Conservation (phyloP, 2,797 vertebrate species). For the Garrulus glandarius region DNA sequence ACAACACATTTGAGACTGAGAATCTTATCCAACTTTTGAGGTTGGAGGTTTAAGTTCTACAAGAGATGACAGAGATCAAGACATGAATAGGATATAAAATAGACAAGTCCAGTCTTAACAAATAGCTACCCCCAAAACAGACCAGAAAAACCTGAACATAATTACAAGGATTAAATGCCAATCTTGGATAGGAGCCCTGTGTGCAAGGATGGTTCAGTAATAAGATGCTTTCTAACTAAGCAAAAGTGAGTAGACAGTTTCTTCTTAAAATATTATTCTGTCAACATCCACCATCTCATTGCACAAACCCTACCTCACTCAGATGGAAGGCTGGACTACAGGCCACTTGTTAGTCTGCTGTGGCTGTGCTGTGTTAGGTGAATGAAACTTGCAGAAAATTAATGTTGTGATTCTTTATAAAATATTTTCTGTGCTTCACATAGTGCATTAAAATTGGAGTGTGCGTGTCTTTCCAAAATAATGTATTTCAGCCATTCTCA, state of each 20-base stretch:
- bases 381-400: neutral
- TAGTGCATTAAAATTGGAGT: neutral
- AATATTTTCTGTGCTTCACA: neutral
- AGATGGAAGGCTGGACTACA: neutral
- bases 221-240: neutral
- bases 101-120: neutral
- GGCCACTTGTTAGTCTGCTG: neutral
- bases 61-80: neutral
- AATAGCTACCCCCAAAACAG: neutral
- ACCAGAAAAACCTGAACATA: neutral
- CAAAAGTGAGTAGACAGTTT: neutral
- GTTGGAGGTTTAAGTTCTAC: neutral
- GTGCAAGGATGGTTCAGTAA: neutral
- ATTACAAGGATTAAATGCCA: neutral
- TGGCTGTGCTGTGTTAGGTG: neutral
- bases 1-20: rapidly evolving
- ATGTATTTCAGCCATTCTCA: neutral
- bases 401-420: neutral
- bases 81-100: neutral
- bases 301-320: neutral
- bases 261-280: neutral
- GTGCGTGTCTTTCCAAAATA: neutral
- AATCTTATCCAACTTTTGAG: neutral
- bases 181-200: neutral
- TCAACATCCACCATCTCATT: neutral